phyloP scores from a whole-genome alignment of 2,797 vertebrate species.

The Dendrocincla tyrannina region DNA sequence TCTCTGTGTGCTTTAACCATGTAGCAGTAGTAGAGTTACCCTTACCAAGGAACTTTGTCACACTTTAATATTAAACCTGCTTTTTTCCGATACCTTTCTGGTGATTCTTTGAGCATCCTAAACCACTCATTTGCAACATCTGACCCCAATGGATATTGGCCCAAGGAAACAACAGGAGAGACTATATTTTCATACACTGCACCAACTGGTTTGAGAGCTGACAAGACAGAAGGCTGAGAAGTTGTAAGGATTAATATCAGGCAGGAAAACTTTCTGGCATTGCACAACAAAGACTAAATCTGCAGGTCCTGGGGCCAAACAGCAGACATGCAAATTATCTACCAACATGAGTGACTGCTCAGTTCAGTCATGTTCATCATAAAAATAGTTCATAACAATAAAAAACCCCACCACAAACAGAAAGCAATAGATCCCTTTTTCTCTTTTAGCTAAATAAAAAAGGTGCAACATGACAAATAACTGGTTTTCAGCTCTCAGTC shows the following conservation, averaged over 20 bases:
- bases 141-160: not conserved
- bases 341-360: not conserved
- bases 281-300: not conserved
- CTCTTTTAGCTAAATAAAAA: not conserved
- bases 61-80: not conserved
- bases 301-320: not conserved
- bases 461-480: not conserved
- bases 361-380: not conserved
- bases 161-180: not conserved
- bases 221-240: not conserved
- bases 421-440: not conserved
- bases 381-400: not conserved
- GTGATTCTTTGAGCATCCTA: not conserved
- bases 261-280: not conserved
- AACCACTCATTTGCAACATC: not conserved
- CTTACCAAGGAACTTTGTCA: not conserved
- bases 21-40: not conserved
- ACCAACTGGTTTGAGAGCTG: not conserved
- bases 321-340: not conserved
- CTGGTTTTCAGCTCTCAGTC: not conserved
- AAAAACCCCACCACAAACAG: not conserved
- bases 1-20: not conserved
- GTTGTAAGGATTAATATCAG: not conserved
- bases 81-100: not conserved
- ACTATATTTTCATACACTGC: not conserved